Evolutionary conservation across 2,113 vertebrate species (phyloP), one percentile per base, ranked within the genome.

Genomic region (Mustela lutreola): DNA sequence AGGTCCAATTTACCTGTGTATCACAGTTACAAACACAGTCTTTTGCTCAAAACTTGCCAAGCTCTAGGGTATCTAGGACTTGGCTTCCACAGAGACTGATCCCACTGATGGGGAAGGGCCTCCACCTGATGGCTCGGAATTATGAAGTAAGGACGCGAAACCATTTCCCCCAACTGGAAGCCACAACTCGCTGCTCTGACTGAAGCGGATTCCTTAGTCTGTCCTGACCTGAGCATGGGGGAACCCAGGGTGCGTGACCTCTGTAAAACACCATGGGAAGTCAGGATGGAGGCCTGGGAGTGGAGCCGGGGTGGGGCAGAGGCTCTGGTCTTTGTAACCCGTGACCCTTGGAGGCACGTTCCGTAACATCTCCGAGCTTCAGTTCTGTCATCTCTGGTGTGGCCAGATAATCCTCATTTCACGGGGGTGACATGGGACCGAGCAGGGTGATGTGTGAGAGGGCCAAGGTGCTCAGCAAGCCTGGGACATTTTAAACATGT

Each of bases 371-470:
- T 22, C 36, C 2, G 24, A 70, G 10, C 19, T 36, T 91, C 33
- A 8, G n/a, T 53, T 33, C 70, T 31, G 26, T 48, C 36, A 2
- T 45, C n/a, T 11, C 26, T 78, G 50, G 45, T 42, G 7, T n/a
- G 1, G 10, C 5, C 4, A 36, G 6, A 0, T 45, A 12, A 4
- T 11, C 22, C 15, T 16, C 7, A 6, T 5, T 11, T 33, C 56
- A 14, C 2, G 1, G 24, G n/a, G 22, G 14, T 42, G 42, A 2
- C 7, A 3, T 10, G 4, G 28, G 0, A 16, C 9, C 1, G 22
- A 76, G 33, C 0, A 0, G 39, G n/a, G 42, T 1, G 16, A 4
- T 0, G 0, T 1, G 26, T 16, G 0, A 0, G 1, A 33, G 5
- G 2, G 12, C 33, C 63, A 6, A 12, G 33, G 14, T 0, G 33